Base-by-base conservation (phyloP, 2,797 vertebrate genomes). In the Urocyon cinereoargenteus region DNA sequence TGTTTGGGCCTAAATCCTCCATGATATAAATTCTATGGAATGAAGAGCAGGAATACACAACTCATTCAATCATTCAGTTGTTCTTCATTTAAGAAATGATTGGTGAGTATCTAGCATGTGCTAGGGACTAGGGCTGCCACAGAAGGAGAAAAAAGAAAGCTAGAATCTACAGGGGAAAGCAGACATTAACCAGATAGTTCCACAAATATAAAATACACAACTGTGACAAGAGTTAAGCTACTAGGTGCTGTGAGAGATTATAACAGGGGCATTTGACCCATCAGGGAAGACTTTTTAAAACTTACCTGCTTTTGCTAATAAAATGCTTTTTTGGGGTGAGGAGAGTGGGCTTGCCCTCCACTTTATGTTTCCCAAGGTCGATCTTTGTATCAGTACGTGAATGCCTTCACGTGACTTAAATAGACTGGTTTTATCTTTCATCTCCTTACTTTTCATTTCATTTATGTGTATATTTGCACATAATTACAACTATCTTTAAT, bases 401-500 rank as follows among this genome's bases (percentile, higher is more conserved):
- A 81, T 62, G 55, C 24, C 24, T 62, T 34, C n/a, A 55, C 6
- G 3, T 53, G 24, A 87, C 92, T 96, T 91, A 95, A 78, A 66
- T 90, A 36, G 62, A 84, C 9, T 40, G 51, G 16, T 15, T 68
- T 19, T 34, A 21, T 28, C 24, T 91, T 77, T 91, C 36, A 45
- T 92, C 8, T 45, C 12, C 87, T 62, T 61, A 22, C 51, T 85
- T 64, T 61, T 68, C 8, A 22, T 72, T 34, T 62, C 51, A 24
- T 8, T 51, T 82, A 31, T 86, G 57, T 90, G 31, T 51, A 12
- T 84, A 36, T 68, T 61, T 87, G 45, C 14, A 78, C 0, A 85
- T 14, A 73, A 79, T 91, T 68, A 34, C 19, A 89, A 75, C 61
- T 90, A 75, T 79, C 90, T 93, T 95, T 96, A 96, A 93, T 70